A percentile compares a stretch with the other conserved stretches of the same genome.
phyloP scores from a whole-genome alignment of 2,888 invertebrate species.

The Lepidocyrtoides sp. region DNA sequence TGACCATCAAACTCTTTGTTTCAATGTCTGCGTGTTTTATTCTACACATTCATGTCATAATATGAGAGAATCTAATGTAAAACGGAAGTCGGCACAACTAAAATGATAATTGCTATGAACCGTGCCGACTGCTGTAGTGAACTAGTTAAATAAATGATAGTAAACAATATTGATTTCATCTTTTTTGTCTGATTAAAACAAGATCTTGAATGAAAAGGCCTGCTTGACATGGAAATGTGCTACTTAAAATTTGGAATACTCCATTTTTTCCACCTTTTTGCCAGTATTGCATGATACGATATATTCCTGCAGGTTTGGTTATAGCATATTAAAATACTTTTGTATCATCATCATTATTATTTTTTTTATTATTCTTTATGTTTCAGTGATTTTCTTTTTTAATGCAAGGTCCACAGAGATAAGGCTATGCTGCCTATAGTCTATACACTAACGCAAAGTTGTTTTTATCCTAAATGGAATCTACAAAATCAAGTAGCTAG shows the following conservation, averaged over 20 bases:
- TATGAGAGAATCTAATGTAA: neutral
- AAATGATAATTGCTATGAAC: neutral
- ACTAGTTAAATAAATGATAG: neutral
- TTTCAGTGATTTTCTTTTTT: neutral
- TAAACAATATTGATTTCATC: neutral
- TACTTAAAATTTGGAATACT: neutral
- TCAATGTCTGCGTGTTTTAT: conserved; percentile 58
- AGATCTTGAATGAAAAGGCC: conserved; percentile 9
- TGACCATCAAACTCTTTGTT: conserved; percentile 63
- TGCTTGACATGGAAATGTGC: neutral
- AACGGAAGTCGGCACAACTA: conserved; percentile 49
- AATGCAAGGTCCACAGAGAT: neutral
- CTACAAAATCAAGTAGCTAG: neutral
- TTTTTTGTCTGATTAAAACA: conserved; percentile 20
- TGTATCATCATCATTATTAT: neutral
- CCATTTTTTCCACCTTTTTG: neutral
- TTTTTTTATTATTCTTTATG: neutral
- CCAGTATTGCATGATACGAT: no score
- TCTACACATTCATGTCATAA: neutral
- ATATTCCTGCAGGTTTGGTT: no score
- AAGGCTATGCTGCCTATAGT: neutral
- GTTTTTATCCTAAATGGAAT: neutral
- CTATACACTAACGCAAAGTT: neutral
- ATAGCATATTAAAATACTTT: no score
- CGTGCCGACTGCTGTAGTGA: neutral